Conservation (phyloP, 2,888 invertebrate species). For the Drepanosiphum platanoidis region DNA sequence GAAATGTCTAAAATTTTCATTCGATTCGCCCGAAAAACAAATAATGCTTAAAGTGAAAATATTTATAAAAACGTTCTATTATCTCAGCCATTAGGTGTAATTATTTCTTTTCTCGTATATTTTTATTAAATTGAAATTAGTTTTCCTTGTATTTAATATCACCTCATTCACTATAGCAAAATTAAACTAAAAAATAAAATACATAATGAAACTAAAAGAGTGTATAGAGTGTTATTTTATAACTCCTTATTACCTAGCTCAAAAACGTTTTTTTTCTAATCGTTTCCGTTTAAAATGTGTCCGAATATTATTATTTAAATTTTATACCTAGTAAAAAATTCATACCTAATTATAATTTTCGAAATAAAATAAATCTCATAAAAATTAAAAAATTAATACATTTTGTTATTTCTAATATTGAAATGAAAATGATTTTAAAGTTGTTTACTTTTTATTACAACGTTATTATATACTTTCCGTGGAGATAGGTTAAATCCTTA, state of each 20-base stretch:
- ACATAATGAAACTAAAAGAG: not conserved
- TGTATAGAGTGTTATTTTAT: not conserved
- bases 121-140: not conserved
- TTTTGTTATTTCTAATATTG: too few species aligned
- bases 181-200: not conserved
- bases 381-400: too few species aligned
- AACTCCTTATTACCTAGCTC: not conserved
- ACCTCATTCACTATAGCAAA: not conserved
- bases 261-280: not conserved
- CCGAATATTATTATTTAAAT: not conserved
- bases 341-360: too few species aligned
- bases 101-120: not conserved
- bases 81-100: not conserved
- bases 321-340: too few species aligned
- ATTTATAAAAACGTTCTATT: not conserved
- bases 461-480: too few species aligned
- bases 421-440: too few species aligned
- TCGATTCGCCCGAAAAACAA: too few species aligned
- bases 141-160: not conserved
- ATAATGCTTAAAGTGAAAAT: not conserved
- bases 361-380: too few species aligned
- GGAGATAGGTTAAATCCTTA: not conserved
- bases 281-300: not conserved
- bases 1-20: too few species aligned
- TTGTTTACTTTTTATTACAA: too few species aligned